Evolutionary conservation across 2,113 vertebrate species (phyloP).

Genomic region (Hydropotes inermis): DNA sequence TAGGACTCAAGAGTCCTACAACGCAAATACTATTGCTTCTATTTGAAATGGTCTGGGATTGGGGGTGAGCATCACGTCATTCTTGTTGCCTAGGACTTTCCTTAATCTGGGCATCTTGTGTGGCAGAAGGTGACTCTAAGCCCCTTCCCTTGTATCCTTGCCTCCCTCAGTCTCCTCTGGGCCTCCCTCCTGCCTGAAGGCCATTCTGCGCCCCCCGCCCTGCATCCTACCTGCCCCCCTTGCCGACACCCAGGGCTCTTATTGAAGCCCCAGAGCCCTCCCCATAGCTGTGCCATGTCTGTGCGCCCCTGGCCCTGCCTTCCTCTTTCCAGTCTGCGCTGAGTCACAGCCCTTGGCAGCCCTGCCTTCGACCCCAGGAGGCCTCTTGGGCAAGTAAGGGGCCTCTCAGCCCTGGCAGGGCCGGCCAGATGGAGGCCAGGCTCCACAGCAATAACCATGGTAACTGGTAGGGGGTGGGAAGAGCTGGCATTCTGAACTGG

Average conservation of each 20-base stretch:
- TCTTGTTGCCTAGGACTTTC: not conserved
- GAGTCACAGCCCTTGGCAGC: constrained; percentile 63
- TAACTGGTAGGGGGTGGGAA: constrained; percentile 30
- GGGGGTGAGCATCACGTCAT: not conserved
- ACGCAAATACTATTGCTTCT: not conserved
- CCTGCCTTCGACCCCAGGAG: constrained; percentile 57
- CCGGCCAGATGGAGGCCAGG: constrained; percentile 56
- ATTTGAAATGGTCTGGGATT: not conserved
- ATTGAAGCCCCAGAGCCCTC: not conserved
- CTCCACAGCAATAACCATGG: constrained; percentile 63
- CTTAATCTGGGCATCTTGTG: not conserved
- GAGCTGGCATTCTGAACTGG: constrained; percentile 59
- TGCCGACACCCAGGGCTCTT: not conserved
- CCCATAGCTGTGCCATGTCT: not conserved
- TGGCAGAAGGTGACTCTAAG: no score
- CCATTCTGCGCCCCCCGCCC: not conserved
- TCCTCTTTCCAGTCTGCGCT: not conserved
- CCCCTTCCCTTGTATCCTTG: not conserved
- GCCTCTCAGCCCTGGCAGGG: constrained; percentile 40
- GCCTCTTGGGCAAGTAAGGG: constrained; percentile 59
- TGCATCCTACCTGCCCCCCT: not conserved
- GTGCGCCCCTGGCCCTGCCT: not conserved
- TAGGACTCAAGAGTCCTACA: not conserved
- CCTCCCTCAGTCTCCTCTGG: not conserved
- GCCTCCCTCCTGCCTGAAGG: not conserved